phyloP scores from a whole-genome alignment of 2,113 vertebrate species.

The Alligator mississippiensis region DNA sequence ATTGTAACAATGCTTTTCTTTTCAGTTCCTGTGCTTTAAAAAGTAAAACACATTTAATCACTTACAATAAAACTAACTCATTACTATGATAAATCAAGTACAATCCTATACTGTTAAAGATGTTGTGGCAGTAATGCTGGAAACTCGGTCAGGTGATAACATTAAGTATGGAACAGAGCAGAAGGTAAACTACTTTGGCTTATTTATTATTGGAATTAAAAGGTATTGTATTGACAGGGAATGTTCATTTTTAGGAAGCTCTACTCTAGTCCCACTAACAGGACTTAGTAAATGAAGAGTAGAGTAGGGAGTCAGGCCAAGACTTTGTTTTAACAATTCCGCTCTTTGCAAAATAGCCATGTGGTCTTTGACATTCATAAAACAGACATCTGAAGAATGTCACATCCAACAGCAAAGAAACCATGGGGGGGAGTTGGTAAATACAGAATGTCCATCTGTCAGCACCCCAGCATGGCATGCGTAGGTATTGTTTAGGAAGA shows the following conservation, averaged over 20 bases:
- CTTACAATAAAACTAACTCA: constrained; percentile 86
- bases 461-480: constrained; percentile 62
- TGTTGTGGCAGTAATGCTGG: constrained; percentile 65
- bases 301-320: constrained; percentile 62
- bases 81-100: constrained; percentile 86
- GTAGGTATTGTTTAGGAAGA: constrained; percentile 65
- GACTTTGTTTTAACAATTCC: constrained; percentile 67
- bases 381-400: constrained; percentile 76
- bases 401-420: constrained; percentile 71
- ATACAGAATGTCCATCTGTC: constrained; percentile 60
- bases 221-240: constrained; percentile 62
- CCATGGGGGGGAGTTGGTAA: constrained; percentile 54
- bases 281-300: constrained; percentile 59
- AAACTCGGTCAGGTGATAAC: constrained; percentile 76
- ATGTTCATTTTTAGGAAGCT: constrained; percentile 69
- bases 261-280: constrained; percentile 51
- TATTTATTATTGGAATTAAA: constrained; percentile 79
- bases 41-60: constrained; percentile 90
- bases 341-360: constrained; percentile 60
- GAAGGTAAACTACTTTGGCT: constrained; percentile 57
- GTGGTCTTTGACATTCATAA: constrained; percentile 76
- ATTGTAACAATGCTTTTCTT: constrained; percentile 91
- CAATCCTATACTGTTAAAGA: constrained; percentile 70
- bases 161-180: constrained; percentile 55
- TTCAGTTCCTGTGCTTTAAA: constrained; percentile 89